Evolutionary conservation across 1,140 invertebrate species (phyloP).

Genomic region (Euwallacea fornicatus): DNA sequence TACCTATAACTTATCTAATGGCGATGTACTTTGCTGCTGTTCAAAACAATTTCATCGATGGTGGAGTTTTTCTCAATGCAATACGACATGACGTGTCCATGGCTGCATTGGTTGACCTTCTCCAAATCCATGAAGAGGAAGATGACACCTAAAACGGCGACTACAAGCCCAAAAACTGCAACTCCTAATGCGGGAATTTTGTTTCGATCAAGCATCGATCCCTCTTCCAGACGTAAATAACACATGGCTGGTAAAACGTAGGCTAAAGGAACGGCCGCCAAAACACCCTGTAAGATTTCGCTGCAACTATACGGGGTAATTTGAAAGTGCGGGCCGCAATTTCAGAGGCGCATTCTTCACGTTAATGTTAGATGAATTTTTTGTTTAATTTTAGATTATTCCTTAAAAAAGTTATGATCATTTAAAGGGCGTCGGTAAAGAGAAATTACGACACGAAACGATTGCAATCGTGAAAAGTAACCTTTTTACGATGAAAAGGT

Average conservation of each 20-base stretch:
- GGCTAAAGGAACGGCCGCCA: constrained; percentile 82
- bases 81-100: constrained; percentile 51
- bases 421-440: no score
- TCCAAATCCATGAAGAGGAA: constrained; percentile 51
- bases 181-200: constrained; percentile 75
- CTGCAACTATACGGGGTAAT: no score
- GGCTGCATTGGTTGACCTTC: constrained; percentile 50
- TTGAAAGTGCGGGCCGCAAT: no score
- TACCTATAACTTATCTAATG: not conserved
- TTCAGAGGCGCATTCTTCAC: no score
- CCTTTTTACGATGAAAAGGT: no score
- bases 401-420: no score
- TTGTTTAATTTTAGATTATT: no score
- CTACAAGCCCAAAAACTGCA: constrained; percentile 71
- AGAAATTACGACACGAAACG: no score
- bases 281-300: constrained; percentile 65
- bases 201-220: constrained; percentile 65
- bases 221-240: constrained; percentile 77
- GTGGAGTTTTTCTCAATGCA: constrained; percentile 31
- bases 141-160: constrained; percentile 57
- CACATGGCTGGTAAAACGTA: constrained; percentile 82
- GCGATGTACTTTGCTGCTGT: not conserved
- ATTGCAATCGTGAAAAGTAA: no score
- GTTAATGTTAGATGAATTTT: no score
- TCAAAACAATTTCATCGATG: not conserved